Evolutionary conservation across 2,888 invertebrate genomes (phyloP).

Genomic region (Lingula anatina): DNA sequence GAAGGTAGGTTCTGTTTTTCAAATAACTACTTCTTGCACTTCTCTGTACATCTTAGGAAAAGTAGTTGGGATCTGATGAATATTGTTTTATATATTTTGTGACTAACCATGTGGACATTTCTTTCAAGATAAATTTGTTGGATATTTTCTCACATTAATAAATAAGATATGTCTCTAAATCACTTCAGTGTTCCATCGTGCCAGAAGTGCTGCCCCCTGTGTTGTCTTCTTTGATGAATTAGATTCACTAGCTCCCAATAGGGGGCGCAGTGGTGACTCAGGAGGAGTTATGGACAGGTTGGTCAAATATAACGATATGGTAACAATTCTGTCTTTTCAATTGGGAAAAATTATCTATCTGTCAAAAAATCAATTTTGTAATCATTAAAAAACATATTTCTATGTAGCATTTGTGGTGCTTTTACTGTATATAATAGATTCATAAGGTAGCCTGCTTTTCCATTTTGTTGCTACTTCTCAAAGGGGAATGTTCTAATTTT

Average conservation of each 20-base stretch:
- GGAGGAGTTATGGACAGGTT: conserved; percentile 82
- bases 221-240: conserved; percentile 96
- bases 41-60: not conserved
- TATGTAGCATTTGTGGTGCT: too few species aligned
- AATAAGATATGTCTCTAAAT: not conserved
- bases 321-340: not conserved
- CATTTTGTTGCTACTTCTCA: too few species aligned
- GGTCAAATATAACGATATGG: not conserved
- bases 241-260: conserved; percentile 91
- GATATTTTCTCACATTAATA: not conserved
- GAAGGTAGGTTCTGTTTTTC: conserved; percentile 62
- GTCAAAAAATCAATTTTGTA: too few species aligned
- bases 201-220: conserved; percentile 85
- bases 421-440: too few species aligned
- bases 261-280: conserved; percentile 90
- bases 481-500: too few species aligned
- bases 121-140: not conserved
- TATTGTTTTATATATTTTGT: not conserved
- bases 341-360: too few species aligned
- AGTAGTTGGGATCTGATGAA: not conserved
- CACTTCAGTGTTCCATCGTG: conserved; percentile 74
- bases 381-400: too few species aligned
- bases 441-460: too few species aligned
- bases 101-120: not conserved
- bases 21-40: not conserved